Base-by-base conservation (phyloP, 2,113 vertebrate genomes). In the Amphiprion ocellaris region DNA sequence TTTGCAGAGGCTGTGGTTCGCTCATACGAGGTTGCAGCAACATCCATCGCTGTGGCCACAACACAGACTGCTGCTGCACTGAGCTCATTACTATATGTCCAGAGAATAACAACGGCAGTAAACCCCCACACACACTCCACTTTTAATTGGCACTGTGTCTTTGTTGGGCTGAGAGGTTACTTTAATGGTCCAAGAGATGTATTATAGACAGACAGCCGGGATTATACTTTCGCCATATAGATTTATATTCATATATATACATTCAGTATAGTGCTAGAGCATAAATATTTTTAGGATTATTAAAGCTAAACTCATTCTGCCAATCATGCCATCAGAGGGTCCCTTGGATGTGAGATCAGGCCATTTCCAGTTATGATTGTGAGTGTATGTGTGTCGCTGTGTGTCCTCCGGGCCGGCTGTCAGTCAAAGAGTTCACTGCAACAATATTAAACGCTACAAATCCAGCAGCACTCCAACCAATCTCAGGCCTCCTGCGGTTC, bases 101-200 rank as follows among this genome's bases (percentile, higher is more conserved):
- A 62, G 59, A 68, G 67, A 80, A 78, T 10, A 86, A 83, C 44
- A 68, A 67, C 65, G 24, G 72, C 83, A 77, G 75, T 70, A 80
- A 85, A 74, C 77, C 16, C 30, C 69, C 46, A 39, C 28, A 23
- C 23, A 4, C 28, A 9, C 30, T 76, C 41, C 30, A 66, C 68
- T 76, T n/a, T 72, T 90, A 87, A 87, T 90, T 91, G 61, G 64
- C 63, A 23, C 60, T 33, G 39, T 63, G 63, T 49, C 69, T 71
- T 72, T 74, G 74, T 52, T 63, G 54, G 60, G 66, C 47, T 49
- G 58, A 56, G 69, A 55, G 54, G 44, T 54, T 30, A 54, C 55
- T 50, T 55, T 71, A 81, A 87, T 81, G 58, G 77, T 69, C 6
- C 2, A 4, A 63, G 39, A 67, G 55, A 73, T 47, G 63, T 21